Conservation (phyloP, 2,888 invertebrate species). For the Limenitis camilla region DNA sequence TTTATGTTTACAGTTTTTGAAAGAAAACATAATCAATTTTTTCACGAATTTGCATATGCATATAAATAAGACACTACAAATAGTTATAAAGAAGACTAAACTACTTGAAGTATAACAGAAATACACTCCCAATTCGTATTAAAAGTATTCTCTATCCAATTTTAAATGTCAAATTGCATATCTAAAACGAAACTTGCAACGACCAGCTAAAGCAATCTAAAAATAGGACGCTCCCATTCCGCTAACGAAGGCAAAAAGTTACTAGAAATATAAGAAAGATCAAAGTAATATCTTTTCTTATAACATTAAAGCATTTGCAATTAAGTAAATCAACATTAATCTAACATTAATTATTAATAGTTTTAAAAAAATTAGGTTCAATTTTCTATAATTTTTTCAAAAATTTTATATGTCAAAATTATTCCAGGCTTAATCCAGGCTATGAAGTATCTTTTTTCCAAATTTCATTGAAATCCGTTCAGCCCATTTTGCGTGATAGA, state of each 20-base stretch:
- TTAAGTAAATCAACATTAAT: neutral
- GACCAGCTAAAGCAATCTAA: slow-evolving; percentile 2
- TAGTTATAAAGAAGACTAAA: no score
- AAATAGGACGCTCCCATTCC: slow-evolving; percentile 18
- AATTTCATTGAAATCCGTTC: no score
- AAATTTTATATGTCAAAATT: no score
- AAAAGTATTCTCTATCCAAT: slow-evolving; percentile 4
- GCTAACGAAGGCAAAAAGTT: slow-evolving; percentile 23
- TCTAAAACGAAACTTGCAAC: slow-evolving; percentile 11
- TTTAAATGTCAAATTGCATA: slow-evolving; percentile 13
- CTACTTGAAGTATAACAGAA: neutral
- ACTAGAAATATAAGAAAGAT: slow-evolving; percentile 28
- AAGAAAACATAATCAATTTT: no score
- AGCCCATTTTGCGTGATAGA: no score
- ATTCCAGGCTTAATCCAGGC: no score
- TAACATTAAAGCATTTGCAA: neutral
- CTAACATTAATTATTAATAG: neutral
- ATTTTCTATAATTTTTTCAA: no score
- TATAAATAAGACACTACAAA: no score
- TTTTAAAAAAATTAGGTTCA: no score
- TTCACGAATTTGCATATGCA: no score
- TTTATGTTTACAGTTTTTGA: no score
- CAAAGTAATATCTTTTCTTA: slow-evolving; percentile 27
- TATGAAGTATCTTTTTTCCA: no score
- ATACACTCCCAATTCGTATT: neutral